phyloP scores from a whole-genome alignment of 2,888 invertebrate species.

The Ariolimax columbianus region DNA sequence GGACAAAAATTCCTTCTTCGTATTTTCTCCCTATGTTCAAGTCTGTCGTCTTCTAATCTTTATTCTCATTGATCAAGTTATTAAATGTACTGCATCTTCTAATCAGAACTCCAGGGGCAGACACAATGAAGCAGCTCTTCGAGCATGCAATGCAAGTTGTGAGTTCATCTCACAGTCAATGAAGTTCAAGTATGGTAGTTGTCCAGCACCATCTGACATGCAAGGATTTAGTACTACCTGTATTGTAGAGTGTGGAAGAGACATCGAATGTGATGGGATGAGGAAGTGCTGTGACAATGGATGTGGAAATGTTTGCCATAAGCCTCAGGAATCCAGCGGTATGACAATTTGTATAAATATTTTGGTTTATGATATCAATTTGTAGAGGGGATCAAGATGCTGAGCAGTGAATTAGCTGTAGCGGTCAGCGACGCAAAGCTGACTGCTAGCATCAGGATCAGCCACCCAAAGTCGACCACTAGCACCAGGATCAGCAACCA shows the following conservation, averaged over 20 bases:
- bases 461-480: too few relatives aligned
- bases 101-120: conserved; percentile 42
- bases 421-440: too few relatives aligned
- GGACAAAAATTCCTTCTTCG: too few relatives aligned
- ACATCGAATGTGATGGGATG: conserved; percentile 75
- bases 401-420: too few relatives aligned
- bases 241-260: conserved; percentile 74
- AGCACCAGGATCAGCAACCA: too few relatives aligned
- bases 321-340: conserved; percentile 57
- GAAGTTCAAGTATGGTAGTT: conserved; percentile 75
- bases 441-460: too few relatives aligned
- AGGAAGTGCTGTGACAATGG: conserved; percentile 77
- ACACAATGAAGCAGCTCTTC: conserved; percentile 19
- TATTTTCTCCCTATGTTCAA: too few relatives aligned
- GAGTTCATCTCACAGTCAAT: conserved; percentile 73
- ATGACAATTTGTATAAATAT: not conserved
- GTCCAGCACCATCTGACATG: conserved; percentile 69
- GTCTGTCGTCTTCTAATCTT: too few relatives aligned
- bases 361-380: not conserved
- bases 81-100: not conserved
- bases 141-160: conserved; percentile 63
- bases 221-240: conserved; percentile 72
- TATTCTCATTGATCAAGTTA: not conserved
- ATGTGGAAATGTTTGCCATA: conserved; percentile 69
- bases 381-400: too few relatives aligned